Evolutionary conservation across 92 coral and sea anemone species (phyloP).

Genomic region (Zoanthus sansibaricus): DNA sequence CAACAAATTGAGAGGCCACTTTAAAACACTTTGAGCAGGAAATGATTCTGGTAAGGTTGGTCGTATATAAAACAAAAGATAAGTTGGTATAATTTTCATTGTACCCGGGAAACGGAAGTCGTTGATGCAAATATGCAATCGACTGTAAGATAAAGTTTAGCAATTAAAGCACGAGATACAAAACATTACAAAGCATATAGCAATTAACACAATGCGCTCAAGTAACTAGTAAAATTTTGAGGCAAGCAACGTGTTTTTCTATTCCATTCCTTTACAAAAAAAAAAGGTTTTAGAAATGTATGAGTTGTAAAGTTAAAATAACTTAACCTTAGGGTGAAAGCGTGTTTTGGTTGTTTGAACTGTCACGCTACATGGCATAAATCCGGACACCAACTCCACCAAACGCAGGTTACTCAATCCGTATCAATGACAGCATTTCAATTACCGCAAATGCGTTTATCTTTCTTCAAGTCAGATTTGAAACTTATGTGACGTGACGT

Average conservation of each 20-base stretch:
- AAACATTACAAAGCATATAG: background rate
- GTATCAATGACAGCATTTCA: conserved; percentile 5
- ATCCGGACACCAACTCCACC: background rate
- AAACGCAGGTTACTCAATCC: conserved; percentile 15
- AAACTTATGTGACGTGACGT: conserved; percentile 74
- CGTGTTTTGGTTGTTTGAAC: background rate
- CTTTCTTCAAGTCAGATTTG: conserved; percentile 37
- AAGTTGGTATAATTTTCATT: background rate
- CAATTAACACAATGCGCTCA: background rate
- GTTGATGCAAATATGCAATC: conserved; percentile 2
- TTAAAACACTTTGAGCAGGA: too few relatives aligned
- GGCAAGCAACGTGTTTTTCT: background rate
- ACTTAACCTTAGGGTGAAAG: background rate
- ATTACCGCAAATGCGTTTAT: conserved; percentile 22
- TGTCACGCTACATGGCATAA: background rate
- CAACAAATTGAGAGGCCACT: too few relatives aligned
- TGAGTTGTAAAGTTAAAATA: background rate
- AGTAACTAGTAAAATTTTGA: background rate
- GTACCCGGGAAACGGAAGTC: conserved; percentile 33
- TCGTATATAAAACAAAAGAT: too few relatives aligned
- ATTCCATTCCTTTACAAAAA: conserved; percentile 19
- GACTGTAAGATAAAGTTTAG: background rate
- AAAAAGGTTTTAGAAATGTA: background rate
- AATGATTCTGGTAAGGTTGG: too few relatives aligned
- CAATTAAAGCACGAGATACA: background rate